phyloP scores from a whole-genome alignment of 2,113 vertebrate genomes.

The Hyperopisus bebe region DNA sequence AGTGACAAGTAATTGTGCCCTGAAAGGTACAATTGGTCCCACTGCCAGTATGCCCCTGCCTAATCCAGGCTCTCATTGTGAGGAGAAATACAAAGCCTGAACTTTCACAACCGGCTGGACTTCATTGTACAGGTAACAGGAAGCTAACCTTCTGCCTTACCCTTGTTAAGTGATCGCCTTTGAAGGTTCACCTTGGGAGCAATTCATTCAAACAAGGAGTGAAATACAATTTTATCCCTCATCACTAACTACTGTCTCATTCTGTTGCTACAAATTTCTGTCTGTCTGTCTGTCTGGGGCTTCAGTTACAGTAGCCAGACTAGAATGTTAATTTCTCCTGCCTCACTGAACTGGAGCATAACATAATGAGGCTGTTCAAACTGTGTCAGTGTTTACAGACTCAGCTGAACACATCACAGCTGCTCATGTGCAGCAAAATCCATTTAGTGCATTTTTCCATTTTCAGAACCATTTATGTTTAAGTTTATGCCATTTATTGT shows the following conservation, averaged over 20 bases:
- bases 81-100: not conserved
- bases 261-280: not conserved
- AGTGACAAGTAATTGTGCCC: not conserved
- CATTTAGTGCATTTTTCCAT: not conserved
- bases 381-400: not conserved
- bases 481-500: not conserved
- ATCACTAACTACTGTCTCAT: not conserved
- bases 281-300: not conserved
- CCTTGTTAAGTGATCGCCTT: not conserved
- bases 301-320: constrained; percentile 15
- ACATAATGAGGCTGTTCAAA: not conserved
- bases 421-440: not conserved
- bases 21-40: not conserved
- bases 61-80: not conserved
- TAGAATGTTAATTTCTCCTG: not conserved
- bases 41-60: not conserved
- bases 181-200: not conserved
- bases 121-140: not conserved
- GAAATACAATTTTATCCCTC: not conserved
- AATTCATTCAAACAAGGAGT: not conserved
- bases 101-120: not conserved
- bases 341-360: constrained; percentile 8
- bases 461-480: not conserved
- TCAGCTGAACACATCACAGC: not conserved
- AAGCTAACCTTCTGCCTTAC: not conserved